phyloP scores from a whole-genome alignment of 2,888 invertebrate species.

The Melangyna quadrimaculata region DNA sequence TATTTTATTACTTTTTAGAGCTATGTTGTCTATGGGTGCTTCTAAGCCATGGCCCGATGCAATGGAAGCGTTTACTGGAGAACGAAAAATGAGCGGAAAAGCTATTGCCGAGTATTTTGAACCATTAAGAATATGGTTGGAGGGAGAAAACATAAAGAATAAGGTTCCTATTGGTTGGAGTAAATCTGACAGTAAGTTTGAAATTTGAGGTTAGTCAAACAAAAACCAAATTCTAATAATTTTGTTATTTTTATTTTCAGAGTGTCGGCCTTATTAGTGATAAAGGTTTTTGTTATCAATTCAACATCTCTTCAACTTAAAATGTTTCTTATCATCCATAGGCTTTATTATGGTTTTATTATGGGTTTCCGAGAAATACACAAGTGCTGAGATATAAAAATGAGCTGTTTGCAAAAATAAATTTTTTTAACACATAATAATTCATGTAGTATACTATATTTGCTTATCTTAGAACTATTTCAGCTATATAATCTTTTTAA shows the following conservation, averaged over 20 bases:
- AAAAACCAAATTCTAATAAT: not conserved
- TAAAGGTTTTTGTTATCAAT: not conserved
- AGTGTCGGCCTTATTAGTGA: not conserved
- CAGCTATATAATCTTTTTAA: too few relatives aligned
- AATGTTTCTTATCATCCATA: not conserved
- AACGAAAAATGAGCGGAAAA: conserved; percentile 87
- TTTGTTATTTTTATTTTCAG: not conserved
- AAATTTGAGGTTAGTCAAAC: too few relatives aligned
- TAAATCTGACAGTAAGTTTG: conserved; percentile 77
- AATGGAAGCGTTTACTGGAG: conserved; percentile 90
- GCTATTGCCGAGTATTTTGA: conserved; percentile 91
- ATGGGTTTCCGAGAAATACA: too few relatives aligned
- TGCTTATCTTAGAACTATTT: too few relatives aligned
- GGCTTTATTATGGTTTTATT: not conserved
- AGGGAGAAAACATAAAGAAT: conserved; percentile 87
- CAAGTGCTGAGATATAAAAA: too few relatives aligned
- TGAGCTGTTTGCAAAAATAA: too few relatives aligned
- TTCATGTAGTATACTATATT: too few relatives aligned
- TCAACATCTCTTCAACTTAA: not conserved
- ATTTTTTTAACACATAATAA: too few relatives aligned
- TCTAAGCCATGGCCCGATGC: conserved; percentile 93
- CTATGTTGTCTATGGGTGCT: conserved; percentile 87
- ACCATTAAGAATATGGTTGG: conserved; percentile 89
- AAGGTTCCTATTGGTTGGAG: conserved; percentile 86
- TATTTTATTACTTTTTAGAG: conserved; percentile 79